phyloP scores from a whole-genome alignment of 2,797 vertebrate genomes.

The Spinus olivaceus region DNA sequence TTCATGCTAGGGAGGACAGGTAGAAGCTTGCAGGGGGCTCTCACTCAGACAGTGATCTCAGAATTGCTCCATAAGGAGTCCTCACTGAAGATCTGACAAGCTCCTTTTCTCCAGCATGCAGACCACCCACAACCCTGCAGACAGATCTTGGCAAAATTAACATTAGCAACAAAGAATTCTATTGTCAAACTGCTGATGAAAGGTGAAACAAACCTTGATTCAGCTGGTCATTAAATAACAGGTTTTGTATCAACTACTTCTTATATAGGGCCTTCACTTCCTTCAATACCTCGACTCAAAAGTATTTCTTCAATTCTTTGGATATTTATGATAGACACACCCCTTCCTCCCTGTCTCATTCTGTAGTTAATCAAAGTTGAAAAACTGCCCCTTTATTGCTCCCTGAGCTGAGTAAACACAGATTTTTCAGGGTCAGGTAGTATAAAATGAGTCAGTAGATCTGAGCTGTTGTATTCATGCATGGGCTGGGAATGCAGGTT shows the following conservation, averaged over 20 bases:
- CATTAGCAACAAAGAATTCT: neutral
- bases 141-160: neutral
- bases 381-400: neutral
- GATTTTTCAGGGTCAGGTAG: neutral
- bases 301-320: neutral
- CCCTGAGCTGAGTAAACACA: neutral
- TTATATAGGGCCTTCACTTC: neutral
- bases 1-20: constrained; percentile 19
- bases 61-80: neutral
- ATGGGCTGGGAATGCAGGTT: neutral
- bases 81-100: neutral
- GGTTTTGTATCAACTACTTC: neutral
- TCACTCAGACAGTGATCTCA: constrained; percentile 39
- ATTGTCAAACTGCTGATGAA: neutral
- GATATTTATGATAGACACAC: neutral
- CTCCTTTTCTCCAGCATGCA: neutral
- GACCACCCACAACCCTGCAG: neutral
- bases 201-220: neutral
- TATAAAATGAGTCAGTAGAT: neutral
- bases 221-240: neutral
- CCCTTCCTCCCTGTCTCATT: neutral
- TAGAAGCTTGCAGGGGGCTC: constrained; percentile 42
- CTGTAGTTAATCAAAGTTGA: neutral
- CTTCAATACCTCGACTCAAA: neutral
- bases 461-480: accelerated